Evolutionary conservation across 2,113 vertebrate species (phyloP), one percentile per base, ranked within the genome.

Genomic region (Dascyllus trimaculatus): DNA sequence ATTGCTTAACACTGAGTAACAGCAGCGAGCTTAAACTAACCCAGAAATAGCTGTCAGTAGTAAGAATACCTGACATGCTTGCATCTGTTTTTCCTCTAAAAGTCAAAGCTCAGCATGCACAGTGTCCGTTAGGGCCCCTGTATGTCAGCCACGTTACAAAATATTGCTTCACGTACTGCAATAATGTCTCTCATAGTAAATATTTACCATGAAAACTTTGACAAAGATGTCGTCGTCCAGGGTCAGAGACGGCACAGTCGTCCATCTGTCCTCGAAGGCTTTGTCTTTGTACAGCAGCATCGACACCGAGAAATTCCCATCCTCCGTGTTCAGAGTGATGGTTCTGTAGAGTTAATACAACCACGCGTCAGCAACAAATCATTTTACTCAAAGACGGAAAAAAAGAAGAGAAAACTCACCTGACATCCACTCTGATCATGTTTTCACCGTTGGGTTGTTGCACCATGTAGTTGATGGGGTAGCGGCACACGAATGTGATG

Each of bases 161-260:
- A 35, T 35, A 10, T 35, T 35, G 32, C 32, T 35, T 35, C 32
- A 35, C 32, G 9, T 35, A 35, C 7, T 35, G 32, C 32, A 35
- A 35, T 35, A 9, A 35, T 35, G 32, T 29, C 29, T 29, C 6
- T 5, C 6, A 1, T 35, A 35, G 32, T 35, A 35, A 35, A 35
- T 8, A 56, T 84, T 81, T 75, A 96, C 89, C 93, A 96, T 95
- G 70, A 89, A 93, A 45, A 95, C 93, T 81, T 93, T 95, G 11
- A 96, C 93, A 88, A 93, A 96, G 82, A 95, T 86, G 64, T 93
- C 81, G 9, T 95, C 92, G 9, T 96, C 93, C 74, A 95, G 92
- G 21, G 85, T 94, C 67, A 95, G 92, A 15, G 95, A 94, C 0
- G 91, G 88, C 64, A 92, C 90, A 6, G 93, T 93, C 38, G 86